Base-by-base conservation (phyloP, 2,888 invertebrate genomes). In the Nezara viridula region DNA sequence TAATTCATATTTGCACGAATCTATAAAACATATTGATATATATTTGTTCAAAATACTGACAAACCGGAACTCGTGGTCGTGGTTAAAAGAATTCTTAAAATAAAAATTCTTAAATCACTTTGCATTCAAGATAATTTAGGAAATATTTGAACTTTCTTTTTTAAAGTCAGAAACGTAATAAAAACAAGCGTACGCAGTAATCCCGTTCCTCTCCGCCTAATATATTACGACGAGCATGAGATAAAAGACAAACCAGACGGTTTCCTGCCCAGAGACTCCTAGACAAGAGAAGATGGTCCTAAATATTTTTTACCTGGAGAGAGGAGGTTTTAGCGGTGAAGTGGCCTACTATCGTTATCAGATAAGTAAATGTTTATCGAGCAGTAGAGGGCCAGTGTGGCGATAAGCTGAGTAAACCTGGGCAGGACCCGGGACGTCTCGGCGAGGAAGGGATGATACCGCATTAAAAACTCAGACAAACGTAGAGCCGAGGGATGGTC, bases 341-440 rank as follows among this genome's bases (percentile, higher is more conserved):
- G 81, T 81, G 81, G 81, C 44, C 81, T n/a, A 81, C 81, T 81
- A 81, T 81, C 81, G 81, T 47, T 81, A 81, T 81, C 81, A 81
- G 81, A 81, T 81, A 81, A 81, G 81, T 81, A 81, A 81, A 81
- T 81, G 81, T 81, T 81, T 81, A 81, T 81, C 81, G 81, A 81
- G 44, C 81, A 47, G 81, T 40, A 81, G 81, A 81, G 81, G 81
- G 81, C 81, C 40, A 47, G 40, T 40, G 14, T 37, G 40, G 44
- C 81, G 81, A 81, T 81, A 81, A 81, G 81, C 81, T 44, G 81
- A 81, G 81, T 81, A 81, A 81, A 81, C 81, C 16, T 81, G 81
- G 81, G 81, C 81, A 81, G 81, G 81, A 81, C 81, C n/a, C 9
- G 81, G 81, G 44, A 81, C 44, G 81, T 81, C 44, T 81, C 81